These are phyloP conservation scores for Poecilia velifera DNA, from an alignment of 2,797 vertebrate species.

Conservation along the genomic window DNA sequence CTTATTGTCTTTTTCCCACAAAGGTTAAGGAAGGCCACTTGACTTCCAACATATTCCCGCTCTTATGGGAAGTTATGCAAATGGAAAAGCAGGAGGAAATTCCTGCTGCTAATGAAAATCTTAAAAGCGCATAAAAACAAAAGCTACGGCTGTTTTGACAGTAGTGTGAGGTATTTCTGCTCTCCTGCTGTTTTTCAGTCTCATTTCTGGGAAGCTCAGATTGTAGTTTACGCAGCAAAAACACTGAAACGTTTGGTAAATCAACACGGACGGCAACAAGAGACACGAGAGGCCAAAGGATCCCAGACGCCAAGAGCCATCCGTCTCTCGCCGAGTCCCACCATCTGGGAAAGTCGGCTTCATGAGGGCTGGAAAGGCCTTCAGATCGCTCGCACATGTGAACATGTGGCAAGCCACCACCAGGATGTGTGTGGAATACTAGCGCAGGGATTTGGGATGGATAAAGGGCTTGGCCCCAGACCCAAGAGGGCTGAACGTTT, in stretches of 20 bases:
- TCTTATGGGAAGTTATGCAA: slow-evolving; percentile 11
- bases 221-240: slow-evolving; percentile 58
- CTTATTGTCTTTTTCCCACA: neutral
- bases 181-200: slow-evolving; percentile 55
- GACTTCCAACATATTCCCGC: slow-evolving; percentile 8
- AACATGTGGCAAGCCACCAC: neutral
- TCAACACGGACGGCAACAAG: slow-evolving; percentile 65
- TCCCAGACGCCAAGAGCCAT: slow-evolving; percentile 49
- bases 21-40: slow-evolving; percentile 7
- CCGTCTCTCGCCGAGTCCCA: neutral
- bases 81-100: slow-evolving; percentile 29
- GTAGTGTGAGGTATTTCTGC: slow-evolving; percentile 56
- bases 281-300: slow-evolving; percentile 52
- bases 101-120: slow-evolving; percentile 24
- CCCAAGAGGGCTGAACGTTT: neutral
- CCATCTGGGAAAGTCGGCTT: neutral
- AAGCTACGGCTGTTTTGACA: slow-evolving; percentile 36
- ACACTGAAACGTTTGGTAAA: slow-evolving; percentile 63
- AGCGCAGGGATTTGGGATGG: neutral
- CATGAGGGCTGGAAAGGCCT: neutral
- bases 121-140: slow-evolving; percentile 23
- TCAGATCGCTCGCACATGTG: neutral
- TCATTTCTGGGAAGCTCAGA: slow-evolving; percentile 76
- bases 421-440: slow-evolving; percentile 2
- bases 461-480: neutral